phyloP scores from a whole-genome alignment of 1,140 invertebrate species.

The Parasteatoda tepidariorum region DNA sequence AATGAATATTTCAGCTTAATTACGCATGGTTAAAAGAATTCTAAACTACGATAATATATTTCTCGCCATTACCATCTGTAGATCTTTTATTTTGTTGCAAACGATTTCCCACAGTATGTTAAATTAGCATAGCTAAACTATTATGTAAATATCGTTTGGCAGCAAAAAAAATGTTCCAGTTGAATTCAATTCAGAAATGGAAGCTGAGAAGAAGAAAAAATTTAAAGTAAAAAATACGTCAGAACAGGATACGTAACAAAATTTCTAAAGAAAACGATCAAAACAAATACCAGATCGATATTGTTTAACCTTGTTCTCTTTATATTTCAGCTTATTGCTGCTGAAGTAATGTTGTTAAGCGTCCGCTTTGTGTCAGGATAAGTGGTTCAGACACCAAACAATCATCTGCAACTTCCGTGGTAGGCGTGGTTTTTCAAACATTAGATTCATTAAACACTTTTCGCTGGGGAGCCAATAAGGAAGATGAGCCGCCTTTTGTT shows the following conservation, averaged over 20 bases:
- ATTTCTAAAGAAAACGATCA: background rate
- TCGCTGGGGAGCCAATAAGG: background rate
- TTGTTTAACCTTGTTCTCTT: background rate
- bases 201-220: background rate
- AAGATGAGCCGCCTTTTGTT: background rate
- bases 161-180: background rate
- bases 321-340: background rate
- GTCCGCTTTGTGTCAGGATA: conserved; percentile 23
- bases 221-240: background rate
- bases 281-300: conserved; percentile 27
- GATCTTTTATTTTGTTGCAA: conserved; percentile 1
- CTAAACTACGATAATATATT: background rate
- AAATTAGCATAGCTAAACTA: conserved; percentile 28
- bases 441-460: conserved; percentile 7
- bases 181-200: background rate
- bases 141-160: conserved; percentile 28
- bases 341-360: background rate
- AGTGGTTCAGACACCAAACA: conserved; percentile 15
- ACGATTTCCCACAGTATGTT: conserved; percentile 5
- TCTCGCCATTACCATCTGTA: conserved; percentile 28
- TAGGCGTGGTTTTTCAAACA: conserved; percentile 1
- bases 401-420: background rate
- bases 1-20: background rate
- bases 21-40: background rate
- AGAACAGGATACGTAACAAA: background rate